Evolutionary conservation across 1,140 invertebrate species (phyloP), one percentile per base, ranked within the genome.

Genomic region (Drosophila kohkoa): DNA sequence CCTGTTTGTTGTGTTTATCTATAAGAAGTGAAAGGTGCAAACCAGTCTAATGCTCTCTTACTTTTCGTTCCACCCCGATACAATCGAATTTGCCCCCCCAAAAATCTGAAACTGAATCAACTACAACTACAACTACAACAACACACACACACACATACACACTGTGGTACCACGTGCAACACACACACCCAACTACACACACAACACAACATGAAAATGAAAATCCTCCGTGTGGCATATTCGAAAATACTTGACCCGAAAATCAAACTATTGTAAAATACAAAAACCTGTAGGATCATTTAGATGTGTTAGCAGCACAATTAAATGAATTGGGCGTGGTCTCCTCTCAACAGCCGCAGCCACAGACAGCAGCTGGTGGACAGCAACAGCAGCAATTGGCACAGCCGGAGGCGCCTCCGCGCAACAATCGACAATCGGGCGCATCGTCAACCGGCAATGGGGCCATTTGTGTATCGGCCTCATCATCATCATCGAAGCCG

Each of bases 241-340:
- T 77, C 59, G 52, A 49, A 49, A 62, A 60, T 43, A 74, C 57
- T 55, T 67, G 69, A 69, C 55, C 75, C 80, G 62, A 78, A 77
- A 69, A 70, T 82, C 65, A 81, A 82, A 80, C 69, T 80, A 75
- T 83, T 82, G 70, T 86, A 91, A 77, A 90, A 82, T 73, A 51
- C 49, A 58, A 79, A 49, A 64, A 79, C 66, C 70, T 82, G 68
- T 94, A 98, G 97, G 97, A 98, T 78, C 83, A 87, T 93, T 95
- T 99, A 93, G 98, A 99, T 93, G 96, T 96, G 92, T 93, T 99
- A 91, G 98, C 98, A 75, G 97, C 97, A 91, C 98, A 99, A 93
- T 94, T 99, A 86, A 98, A 97, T 94, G 97, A 98, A 93, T 94
- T 99, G 91, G 97, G 96, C 85, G 95, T 97, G 90, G 95, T 97